Conservation (phyloP, 2,888 invertebrate genomes). For the Drosophila silvestris region DNA sequence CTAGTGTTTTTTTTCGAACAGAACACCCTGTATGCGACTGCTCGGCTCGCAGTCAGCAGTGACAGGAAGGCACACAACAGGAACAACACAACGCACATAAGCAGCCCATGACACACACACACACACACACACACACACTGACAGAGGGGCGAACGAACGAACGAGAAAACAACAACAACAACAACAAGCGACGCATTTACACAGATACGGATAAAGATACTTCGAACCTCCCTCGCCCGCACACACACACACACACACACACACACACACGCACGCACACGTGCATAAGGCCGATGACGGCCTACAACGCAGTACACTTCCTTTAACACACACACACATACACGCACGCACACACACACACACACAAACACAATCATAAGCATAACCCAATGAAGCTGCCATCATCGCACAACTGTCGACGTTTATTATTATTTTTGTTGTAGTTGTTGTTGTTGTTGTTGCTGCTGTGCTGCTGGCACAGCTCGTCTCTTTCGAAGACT, state of each 20-base stretch:
- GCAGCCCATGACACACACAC: constrained; percentile 65
- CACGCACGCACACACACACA: constrained; percentile 9
- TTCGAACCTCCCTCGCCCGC: constrained; percentile 73
- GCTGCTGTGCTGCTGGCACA: constrained; percentile 3
- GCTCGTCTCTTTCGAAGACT: constrained; percentile 59
- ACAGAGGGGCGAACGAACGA: constrained; percentile 52
- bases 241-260: constrained; percentile 49
- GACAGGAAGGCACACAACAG: constrained; percentile 69
- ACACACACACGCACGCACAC: constrained; percentile 41
- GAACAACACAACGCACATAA: constrained; percentile 65
- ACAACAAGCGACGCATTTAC: constrained; percentile 69
- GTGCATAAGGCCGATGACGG: constrained; percentile 66
- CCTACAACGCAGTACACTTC: constrained; percentile 81
- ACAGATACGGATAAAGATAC: constrained; percentile 82
- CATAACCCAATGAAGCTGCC: constrained; percentile 78
- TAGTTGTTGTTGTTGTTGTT: constrained; percentile 15
- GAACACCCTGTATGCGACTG: constrained; percentile 51
- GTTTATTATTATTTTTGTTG: constrained; percentile 44
- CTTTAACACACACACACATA: constrained; percentile 65
- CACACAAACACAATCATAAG: constrained; percentile 39
- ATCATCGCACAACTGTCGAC: constrained; percentile 73
- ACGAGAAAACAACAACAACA: constrained; percentile 47
- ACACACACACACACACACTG: constrained; percentile 46
- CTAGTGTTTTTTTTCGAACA: neutral
- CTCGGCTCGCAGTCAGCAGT: constrained; percentile 57